A percentile compares a stretch with the other conserved stretches of the same genome.
phyloP scores from a whole-genome alignment of 2,797 vertebrate genomes.

The Chromobotia macracanthus region DNA sequence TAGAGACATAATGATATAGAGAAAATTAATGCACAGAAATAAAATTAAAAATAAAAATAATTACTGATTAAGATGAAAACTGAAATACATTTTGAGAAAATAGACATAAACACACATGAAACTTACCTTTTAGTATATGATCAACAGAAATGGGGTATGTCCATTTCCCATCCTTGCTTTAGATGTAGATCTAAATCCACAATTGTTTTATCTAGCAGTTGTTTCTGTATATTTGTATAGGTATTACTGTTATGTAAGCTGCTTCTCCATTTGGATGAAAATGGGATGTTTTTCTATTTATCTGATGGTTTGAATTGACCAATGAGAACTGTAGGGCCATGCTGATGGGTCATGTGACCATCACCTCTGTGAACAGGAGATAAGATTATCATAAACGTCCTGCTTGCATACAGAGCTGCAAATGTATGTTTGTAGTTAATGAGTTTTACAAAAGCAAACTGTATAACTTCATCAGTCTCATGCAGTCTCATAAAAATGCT shows the following conservation, averaged over 20 bases:
- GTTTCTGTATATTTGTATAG: not conserved
- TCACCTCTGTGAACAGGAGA: slow-evolving; percentile 4
- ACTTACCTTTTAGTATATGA: slow-evolving; percentile 11
- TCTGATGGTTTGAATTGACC: not conserved
- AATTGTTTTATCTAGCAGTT: not conserved
- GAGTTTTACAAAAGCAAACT: not conserved
- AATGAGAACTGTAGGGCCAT: not conserved
- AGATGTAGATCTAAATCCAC: not conserved
- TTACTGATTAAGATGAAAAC: too few species aligned
- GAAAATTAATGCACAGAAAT: too few species aligned
- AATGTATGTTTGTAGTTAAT: not conserved
- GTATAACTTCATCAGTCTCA: too few species aligned
- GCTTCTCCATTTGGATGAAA: too few species aligned
- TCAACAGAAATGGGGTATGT: not conserved
- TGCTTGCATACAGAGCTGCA: not conserved
- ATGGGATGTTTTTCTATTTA: not conserved
- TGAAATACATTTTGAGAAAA: too few species aligned
- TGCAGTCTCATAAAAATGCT: too few species aligned
- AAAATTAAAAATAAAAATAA: too few species aligned
- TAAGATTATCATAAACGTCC: slow-evolving; percentile 20
- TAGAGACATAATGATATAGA: too few species aligned
- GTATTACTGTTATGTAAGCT: not conserved
- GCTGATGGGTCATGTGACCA: slow-evolving; percentile 5
- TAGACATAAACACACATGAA: not conserved
- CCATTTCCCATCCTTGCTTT: not conserved